These are phyloP conservation scores for Stenopsyche tienmushanensis DNA, from an alignment of 1,140 invertebrate genomes.

Conservation along the genomic window DNA sequence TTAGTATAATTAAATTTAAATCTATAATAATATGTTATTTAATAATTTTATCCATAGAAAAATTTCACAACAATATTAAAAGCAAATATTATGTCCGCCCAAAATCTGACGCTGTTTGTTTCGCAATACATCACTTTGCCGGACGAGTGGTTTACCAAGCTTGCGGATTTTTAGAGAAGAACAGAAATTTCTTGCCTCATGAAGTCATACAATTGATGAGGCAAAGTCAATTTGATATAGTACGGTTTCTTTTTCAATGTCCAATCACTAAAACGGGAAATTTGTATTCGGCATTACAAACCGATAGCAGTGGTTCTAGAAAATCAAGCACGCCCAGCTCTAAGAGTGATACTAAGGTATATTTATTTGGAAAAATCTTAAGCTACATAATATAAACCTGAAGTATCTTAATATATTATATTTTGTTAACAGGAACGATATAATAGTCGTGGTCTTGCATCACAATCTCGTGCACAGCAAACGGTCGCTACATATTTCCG, in stretches of 20 bases:
- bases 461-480: constrained; percentile 81
- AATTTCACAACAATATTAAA: constrained; percentile 79
- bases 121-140: constrained; percentile 75
- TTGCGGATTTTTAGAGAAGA: constrained; percentile 79
- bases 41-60: constrained; percentile 60
- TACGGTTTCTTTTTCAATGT: constrained; percentile 77
- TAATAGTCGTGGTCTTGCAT: constrained; percentile 66
- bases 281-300: constrained; percentile 63
- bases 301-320: constrained; percentile 54
- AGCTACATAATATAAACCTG: too few relatives aligned
- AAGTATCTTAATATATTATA: too few relatives aligned
- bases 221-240: constrained; percentile 69
- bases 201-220: constrained; percentile 78
- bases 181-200: constrained; percentile 77
- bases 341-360: constrained; percentile 47
- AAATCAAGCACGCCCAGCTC: constrained; percentile 50
- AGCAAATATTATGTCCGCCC: constrained; percentile 75
- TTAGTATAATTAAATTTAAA: not conserved
- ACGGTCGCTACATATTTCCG: constrained; percentile 84
- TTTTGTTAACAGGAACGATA: constrained; percentile 50
- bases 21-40: not conserved
- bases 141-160: constrained; percentile 78
- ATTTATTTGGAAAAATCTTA: too few relatives aligned
- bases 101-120: constrained; percentile 73
- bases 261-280: constrained; percentile 81